Evolutionary conservation across 2,113 vertebrate species (phyloP).

Genomic region (Acanthochromis polyacanthus): DNA sequence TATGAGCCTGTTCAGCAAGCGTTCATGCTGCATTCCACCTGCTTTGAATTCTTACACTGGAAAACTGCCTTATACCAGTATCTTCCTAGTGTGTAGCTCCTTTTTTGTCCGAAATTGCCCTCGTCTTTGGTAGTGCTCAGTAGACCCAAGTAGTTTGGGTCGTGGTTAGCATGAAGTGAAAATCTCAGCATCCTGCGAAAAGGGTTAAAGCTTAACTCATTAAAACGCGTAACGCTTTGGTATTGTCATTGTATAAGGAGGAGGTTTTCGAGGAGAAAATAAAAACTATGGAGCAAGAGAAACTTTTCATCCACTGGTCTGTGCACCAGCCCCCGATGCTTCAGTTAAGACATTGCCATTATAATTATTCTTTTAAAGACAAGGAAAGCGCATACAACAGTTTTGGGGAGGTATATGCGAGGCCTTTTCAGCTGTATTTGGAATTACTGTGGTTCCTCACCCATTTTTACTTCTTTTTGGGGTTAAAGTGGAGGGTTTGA

Average conservation of each 20-base stretch:
- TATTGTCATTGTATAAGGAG: background rate
- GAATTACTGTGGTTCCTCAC: too few species aligned
- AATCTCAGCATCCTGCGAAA: background rate
- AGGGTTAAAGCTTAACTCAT: background rate
- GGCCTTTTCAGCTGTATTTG: too few species aligned
- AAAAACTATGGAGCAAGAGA: slow-evolving; percentile 14
- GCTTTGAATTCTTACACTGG: too few species aligned
- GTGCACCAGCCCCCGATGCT: background rate
- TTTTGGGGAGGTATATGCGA: too few species aligned
- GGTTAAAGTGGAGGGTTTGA: too few species aligned
- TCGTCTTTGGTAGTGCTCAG: background rate
- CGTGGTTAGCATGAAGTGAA: background rate
- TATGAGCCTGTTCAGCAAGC: too few species aligned
- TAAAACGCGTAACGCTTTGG: background rate
- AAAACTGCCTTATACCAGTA: too few species aligned
- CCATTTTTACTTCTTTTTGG: too few species aligned
- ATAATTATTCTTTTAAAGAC: background rate
- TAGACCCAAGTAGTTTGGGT: background rate
- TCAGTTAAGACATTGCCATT: slow-evolving; percentile 12
- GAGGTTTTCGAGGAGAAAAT: slow-evolving; percentile 5
- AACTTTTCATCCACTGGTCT: background rate
- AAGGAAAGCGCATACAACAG: background rate
- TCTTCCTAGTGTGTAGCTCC: too few species aligned
- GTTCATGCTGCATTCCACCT: too few species aligned
- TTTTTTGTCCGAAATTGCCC: background rate